Evolutionary conservation across 2,113 vertebrate species (phyloP), one percentile per base, ranked within the genome.

Genomic region (Neogobius melanostomus): DNA sequence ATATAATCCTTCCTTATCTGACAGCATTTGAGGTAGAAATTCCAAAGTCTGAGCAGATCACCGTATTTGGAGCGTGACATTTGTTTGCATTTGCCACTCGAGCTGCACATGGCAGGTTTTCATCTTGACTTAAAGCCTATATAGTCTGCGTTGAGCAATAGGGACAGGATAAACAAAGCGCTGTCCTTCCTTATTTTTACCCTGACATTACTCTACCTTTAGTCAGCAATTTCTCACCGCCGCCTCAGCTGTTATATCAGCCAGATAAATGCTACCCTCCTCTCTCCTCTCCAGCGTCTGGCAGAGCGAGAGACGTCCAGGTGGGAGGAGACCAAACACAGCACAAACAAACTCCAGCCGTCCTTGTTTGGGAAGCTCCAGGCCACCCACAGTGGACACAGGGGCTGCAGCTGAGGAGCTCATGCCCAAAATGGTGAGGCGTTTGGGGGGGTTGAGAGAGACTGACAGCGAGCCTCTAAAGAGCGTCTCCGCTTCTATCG

Each of bases 401-500:
- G 36, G 52, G 15, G 52, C 43, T 53, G 17, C 53, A 14, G 56
- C 1, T 51, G 8, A 36, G 57, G 63, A 72, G 65, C 51, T 16
- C 17, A 5, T 60, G 64, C 67, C 61, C 74, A 49, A 52, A 59
- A 64, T 5, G 49, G 48, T 44, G 72, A 74, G 57, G 68, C 49
- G 64, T 70, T 46, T 69, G 48, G 72, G 68, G 81, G 73, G 69
- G 72, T 60, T 59, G 54, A 70, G 66, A 73, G 45, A 49, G 45
- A 62, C 9, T 9, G 2, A 69, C 68, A 57, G 63, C 62, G 28
- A 36, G 28, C 75, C 68, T 50, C 17, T 4, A 5, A 36, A 9
- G 64, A 65, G 78, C 78, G 81, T 72, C 76, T 81, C 64, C 47
- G 53, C 86, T 79, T 83, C 79, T 54, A 82, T 75, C n/a, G 21